Percentiles rank a stretch among this genome's conserved stretches.
Conservation (phyloP, 1,140 invertebrate genomes). For the Leguminivora glycinivorella region DNA sequence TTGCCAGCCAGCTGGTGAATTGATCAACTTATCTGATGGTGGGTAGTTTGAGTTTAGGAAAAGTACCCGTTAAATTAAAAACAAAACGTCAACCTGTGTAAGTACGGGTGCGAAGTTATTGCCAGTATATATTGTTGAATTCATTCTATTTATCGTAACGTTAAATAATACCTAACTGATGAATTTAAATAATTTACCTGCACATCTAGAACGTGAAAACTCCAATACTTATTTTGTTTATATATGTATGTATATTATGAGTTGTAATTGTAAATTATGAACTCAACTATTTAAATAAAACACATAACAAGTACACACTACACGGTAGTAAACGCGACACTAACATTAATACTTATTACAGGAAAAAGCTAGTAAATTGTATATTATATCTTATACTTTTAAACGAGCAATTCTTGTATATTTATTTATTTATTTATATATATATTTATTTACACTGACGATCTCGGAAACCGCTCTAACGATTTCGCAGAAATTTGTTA, state of each 20-base stretch:
- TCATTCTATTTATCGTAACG: neutral
- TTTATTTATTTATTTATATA: no score
- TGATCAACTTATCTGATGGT: neutral
- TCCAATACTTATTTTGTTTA: neutral
- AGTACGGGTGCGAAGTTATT: neutral
- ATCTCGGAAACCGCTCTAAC: no score
- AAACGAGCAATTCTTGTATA: no score
- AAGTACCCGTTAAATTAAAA: neutral
- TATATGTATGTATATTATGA: neutral
- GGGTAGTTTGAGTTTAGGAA: neutral
- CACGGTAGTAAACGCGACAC: neutral
- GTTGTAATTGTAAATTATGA: neutral
- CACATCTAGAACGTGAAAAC: neutral
- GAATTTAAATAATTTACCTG: neutral
- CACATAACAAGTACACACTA: neutral
- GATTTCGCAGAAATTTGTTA: no score
- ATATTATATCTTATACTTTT: no score
- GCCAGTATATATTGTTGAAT: neutral
- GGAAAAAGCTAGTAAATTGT: conserved; percentile 8
- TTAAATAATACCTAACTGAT: neutral
- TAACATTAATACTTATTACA: neutral
- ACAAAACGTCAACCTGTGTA: neutral
- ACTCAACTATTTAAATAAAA: neutral
- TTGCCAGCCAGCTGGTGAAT: conserved; percentile 29
- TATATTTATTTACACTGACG: no score